Conservation (phyloP, 2,888 invertebrate species). For the Monochamus alternatus region DNA sequence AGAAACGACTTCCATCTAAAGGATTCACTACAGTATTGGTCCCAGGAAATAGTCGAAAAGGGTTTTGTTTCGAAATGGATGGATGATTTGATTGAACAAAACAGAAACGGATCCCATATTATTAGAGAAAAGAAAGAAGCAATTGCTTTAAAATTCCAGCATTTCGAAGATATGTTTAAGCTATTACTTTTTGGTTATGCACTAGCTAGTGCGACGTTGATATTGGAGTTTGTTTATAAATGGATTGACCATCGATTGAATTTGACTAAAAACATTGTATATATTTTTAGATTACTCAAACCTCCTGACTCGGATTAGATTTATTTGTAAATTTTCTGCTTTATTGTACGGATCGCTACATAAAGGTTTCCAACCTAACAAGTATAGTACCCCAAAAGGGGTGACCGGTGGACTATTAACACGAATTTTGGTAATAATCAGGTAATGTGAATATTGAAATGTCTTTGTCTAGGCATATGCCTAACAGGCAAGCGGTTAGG, state of each 20-base stretch:
- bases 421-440: too few relatives aligned
- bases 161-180: conserved; percentile 53
- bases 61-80: conserved; percentile 55
- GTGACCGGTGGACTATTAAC: too few relatives aligned
- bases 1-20: conserved; percentile 44
- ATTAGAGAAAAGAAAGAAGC: conserved; percentile 29
- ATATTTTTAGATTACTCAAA: not conserved
- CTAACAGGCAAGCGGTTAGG: too few relatives aligned
- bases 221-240: conserved; percentile 47
- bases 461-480: too few relatives aligned
- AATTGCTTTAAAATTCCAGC: conserved; percentile 44
- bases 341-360: too few relatives aligned
- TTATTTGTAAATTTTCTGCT: too few relatives aligned
- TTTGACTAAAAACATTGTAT: too few relatives aligned
- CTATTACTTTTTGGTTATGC: conserved; percentile 46
- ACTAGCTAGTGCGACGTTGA: conserved; percentile 36
- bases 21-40: conserved; percentile 50
- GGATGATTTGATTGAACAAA: conserved; percentile 42
- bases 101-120: conserved; percentile 27
- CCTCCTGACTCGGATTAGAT: too few relatives aligned
- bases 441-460: too few relatives aligned
- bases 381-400: too few relatives aligned
- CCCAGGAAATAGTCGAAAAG: conserved; percentile 51
- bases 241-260: conserved; percentile 28
- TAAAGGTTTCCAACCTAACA: too few relatives aligned